A percentile compares a stretch with the other conserved stretches of the same genome.
phyloP scores from a whole-genome alignment of 2,888 invertebrate species.

The Oligia strigilis region DNA sequence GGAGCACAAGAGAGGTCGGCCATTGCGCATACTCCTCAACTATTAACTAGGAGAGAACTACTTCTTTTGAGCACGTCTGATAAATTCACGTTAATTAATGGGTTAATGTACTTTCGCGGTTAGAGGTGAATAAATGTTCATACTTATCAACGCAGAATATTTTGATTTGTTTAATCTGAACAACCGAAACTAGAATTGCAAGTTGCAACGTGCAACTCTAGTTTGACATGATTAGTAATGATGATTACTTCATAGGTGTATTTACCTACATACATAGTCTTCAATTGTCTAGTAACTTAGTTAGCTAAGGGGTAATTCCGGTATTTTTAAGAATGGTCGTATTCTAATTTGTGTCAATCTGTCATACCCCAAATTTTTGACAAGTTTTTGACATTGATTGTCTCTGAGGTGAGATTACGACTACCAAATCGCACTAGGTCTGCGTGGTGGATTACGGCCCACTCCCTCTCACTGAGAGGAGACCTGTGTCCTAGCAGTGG shows the following conservation, averaged over 20 bases:
- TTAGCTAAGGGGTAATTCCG: background rate
- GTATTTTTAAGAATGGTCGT: background rate
- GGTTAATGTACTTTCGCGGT: slow-evolving; percentile 16
- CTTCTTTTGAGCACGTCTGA: slow-evolving; percentile 57
- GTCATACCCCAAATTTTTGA: background rate
- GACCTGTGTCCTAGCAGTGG: background rate
- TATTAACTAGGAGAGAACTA: slow-evolving; percentile 67
- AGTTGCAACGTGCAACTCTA: background rate
- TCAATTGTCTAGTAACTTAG: background rate
- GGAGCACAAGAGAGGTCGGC: slow-evolving; percentile 69
- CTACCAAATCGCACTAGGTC: background rate
- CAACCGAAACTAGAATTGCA: background rate
- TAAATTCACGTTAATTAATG: slow-evolving; percentile 59
- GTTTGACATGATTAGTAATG: background rate
- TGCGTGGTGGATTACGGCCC: background rate
- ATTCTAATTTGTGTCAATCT: background rate
- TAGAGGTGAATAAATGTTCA: slow-evolving; percentile 11
- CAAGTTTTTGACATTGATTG: background rate
- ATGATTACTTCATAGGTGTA: background rate
- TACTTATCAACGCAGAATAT: background rate
- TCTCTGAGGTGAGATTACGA: background rate
- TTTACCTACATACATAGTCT: background rate
- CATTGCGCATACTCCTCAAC: slow-evolving; percentile 72
- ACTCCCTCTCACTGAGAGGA: background rate
- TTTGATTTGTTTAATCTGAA: background rate